Evolutionary conservation across 2,797 vertebrate genomes (phyloP).

Genomic region (Alectoris magna): DNA sequence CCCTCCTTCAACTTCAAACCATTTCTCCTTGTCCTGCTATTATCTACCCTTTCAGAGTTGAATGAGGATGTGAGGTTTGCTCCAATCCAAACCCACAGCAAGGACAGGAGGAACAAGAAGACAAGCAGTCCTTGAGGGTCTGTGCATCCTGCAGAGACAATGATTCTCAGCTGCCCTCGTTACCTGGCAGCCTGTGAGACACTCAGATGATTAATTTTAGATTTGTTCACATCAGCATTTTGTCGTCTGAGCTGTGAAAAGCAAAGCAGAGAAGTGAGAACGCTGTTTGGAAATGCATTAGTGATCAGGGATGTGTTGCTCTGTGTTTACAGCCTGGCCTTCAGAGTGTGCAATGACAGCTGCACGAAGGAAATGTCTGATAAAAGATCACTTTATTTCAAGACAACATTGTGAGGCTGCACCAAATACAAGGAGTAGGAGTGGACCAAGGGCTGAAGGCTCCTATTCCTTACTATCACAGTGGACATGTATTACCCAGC

Average conservation of each 20-base stretch:
- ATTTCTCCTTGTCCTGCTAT: too few relatives aligned
- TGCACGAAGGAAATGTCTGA: background rate
- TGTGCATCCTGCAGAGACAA: background rate
- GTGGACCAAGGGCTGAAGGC: background rate
- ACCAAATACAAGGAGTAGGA: background rate
- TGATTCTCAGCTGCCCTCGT: background rate
- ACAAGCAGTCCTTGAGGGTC: background rate
- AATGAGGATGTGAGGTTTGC: background rate
- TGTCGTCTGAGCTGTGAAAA: slow-evolving; percentile 15
- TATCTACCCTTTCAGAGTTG: too few relatives aligned
- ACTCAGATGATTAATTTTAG: slow-evolving; percentile 30
- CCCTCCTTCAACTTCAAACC: too few relatives aligned
- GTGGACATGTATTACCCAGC: background rate
- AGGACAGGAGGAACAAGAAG: background rate
- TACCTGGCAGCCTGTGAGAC: slow-evolving; percentile 7
- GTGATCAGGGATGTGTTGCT: background rate
- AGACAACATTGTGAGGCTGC: background rate
- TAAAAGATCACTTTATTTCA: background rate
- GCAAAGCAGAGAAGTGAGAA: slow-evolving; percentile 1
- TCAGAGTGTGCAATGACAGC: background rate
- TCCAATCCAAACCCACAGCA: background rate
- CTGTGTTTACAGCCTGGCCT: slow-evolving; percentile 22
- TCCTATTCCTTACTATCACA: background rate
- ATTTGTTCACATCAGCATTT: slow-evolving; percentile 9
- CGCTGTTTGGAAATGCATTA: slow-evolving; percentile 24